Percentiles rank a stretch among this genome's conserved stretches.
These are phyloP conservation scores for Heliothis peltigera DNA, from an alignment of 2,888 invertebrate genomes.

Conservation along the genomic window DNA sequence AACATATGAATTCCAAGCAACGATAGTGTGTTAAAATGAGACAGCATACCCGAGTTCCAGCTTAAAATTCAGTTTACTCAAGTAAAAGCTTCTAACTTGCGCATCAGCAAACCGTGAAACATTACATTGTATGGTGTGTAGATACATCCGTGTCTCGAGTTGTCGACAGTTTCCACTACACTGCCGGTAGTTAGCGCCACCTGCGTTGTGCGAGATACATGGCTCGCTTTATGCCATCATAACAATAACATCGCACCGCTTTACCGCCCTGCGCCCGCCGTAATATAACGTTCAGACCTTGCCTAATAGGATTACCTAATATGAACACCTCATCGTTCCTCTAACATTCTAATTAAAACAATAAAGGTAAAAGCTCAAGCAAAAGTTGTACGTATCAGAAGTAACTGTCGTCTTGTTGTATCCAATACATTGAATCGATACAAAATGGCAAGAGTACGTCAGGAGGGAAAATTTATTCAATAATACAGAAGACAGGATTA, in stretches of 20 bases:
- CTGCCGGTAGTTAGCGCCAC: slow-evolving; percentile 75
- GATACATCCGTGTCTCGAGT: slow-evolving; percentile 61
- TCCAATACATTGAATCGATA: slow-evolving; percentile 77
- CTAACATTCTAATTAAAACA: slow-evolving; percentile 53
- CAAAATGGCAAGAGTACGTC: slow-evolving; percentile 76
- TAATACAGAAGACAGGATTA: slow-evolving; percentile 85
- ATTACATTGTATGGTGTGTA: slow-evolving; percentile 69
- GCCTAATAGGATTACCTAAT: slow-evolving; percentile 65
- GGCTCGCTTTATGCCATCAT: slow-evolving; percentile 72
- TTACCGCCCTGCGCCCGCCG: slow-evolving; percentile 60
- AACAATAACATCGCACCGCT: slow-evolving; percentile 74
- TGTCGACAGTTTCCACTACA: slow-evolving; percentile 70
- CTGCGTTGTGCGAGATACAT: slow-evolving; percentile 72
- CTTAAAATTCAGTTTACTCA: slow-evolving; percentile 61
- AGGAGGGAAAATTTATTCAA: slow-evolving; percentile 83
- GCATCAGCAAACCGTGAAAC: slow-evolving; percentile 67
- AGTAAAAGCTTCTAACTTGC: slow-evolving; percentile 64
- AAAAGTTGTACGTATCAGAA: slow-evolving; percentile 53
- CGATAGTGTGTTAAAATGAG: slow-evolving; percentile 33
- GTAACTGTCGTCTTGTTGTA: slow-evolving; percentile 68
- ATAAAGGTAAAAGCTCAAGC: slow-evolving; percentile 46
- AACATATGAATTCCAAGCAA: slow-evolving; percentile 24
- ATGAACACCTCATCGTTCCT: slow-evolving; percentile 59
- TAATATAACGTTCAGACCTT: slow-evolving; percentile 63
- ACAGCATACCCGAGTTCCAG: slow-evolving; percentile 18